Evolutionary conservation across 64 coral and sea anemone genomes (phyloP).

Genomic region (Pachyseris speciosa): DNA sequence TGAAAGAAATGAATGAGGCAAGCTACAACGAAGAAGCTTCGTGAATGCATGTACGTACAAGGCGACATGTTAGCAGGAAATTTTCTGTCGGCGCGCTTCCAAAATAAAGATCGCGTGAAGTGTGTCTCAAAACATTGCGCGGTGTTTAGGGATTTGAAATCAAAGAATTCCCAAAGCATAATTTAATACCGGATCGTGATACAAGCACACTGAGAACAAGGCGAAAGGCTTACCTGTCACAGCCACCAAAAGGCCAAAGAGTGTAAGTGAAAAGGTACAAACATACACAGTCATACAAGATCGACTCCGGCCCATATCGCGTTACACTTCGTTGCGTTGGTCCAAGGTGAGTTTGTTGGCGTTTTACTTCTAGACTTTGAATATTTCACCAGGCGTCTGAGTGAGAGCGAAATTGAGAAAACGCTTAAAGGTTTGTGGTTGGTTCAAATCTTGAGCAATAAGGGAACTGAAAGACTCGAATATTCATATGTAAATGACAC

Average conservation of each 20-base stretch:
- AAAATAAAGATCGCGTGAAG: background rate
- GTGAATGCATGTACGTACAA: background rate
- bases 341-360: background rate
- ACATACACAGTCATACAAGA: background rate
- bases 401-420: background rate
- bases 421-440: background rate
- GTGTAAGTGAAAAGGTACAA: background rate
- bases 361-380: background rate
- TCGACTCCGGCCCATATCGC: background rate
- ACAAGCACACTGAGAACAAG: background rate
- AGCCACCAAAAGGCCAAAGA: background rate
- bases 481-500: background rate
- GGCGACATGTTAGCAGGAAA: background rate
- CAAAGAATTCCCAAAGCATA: too few relatives aligned
- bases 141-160: too few relatives aligned
- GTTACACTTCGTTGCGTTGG: background rate
- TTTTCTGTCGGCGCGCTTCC: background rate
- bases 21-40: background rate
- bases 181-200: too few relatives aligned
- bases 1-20: background rate
- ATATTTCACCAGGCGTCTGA: background rate
- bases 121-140: background rate
- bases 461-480: background rate
- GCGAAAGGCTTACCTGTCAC: background rate
- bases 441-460: background rate